Evolutionary conservation across 2,888 invertebrate species (phyloP), one percentile per base, ranked within the genome.

Genomic region (Platypus cylindrus): DNA sequence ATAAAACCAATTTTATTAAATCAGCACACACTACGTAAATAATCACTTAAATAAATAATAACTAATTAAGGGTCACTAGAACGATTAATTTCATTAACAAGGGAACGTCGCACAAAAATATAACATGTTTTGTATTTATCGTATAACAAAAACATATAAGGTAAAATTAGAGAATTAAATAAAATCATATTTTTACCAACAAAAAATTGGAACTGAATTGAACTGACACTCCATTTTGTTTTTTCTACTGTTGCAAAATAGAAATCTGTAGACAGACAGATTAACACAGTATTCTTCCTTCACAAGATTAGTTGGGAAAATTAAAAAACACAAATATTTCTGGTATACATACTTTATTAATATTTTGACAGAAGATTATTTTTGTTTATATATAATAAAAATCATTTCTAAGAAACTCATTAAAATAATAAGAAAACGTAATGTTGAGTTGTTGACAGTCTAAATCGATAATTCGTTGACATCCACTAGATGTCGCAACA

Each of bases 191-290:
- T 20, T 31, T n/a, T 9, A 20, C 22, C 25, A 13, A 12, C 31
- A 31, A 13, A 31, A 20, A 22, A 31, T 20, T 22, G 12, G 11
- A 8, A 17, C 7, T 16, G 14, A 5, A 16, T 5, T 5, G 14
- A 15, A 13, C 12, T 27, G 15, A 16, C 8, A 35, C 42, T 31
- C 39, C 42, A 42, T 42, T 37, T 42, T 42, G 42, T 34, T 42
- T 39, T 26, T 25, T 11, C 14, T 8, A 14, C 13, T 37, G 40
- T 28, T 18, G 37, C 23, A 31, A 34, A 40, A 24, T 22, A 36
- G 40, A 31, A 26, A 30, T 26, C 40, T n/a, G 28, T 24, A 5
- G 18, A 7, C 5, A 13, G 25, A 25, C 35, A 14, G 35, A 39
- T 39, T 36, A 36, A 27, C 7, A 20, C 20, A n/a, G n/a, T n/a